Evolutionary conservation across 2,797 vertebrate genomes (phyloP).

Genomic region (Mycteria americana): DNA sequence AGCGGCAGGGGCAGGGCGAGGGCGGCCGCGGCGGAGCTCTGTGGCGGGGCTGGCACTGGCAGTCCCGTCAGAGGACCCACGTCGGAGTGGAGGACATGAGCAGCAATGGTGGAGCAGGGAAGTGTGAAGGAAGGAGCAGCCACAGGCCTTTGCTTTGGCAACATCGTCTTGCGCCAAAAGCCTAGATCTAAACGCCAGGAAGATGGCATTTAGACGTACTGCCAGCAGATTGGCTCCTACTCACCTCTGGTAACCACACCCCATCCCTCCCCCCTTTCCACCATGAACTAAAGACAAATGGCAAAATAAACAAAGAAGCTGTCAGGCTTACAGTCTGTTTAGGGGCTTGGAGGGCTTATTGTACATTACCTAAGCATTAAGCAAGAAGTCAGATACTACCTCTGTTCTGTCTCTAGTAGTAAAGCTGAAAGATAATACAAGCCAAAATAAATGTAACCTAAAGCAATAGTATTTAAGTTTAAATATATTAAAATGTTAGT

Average conservation of each 20-base stretch:
- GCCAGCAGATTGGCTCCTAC: background rate
- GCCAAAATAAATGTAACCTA: background rate
- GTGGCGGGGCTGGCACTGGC: background rate
- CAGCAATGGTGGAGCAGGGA: background rate
- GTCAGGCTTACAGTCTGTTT: background rate
- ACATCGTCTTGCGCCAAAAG: fast-evolving
- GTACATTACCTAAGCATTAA: background rate
- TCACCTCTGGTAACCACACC: background rate
- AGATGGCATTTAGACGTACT: background rate
- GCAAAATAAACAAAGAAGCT: background rate
- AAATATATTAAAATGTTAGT: background rate
- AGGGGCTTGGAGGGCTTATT: background rate
- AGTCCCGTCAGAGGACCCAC: fast-evolving
- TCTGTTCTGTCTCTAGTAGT: background rate
- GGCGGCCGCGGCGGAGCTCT: fast-evolving
- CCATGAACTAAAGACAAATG: background rate
- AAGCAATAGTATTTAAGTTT: background rate
- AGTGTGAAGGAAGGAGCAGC: background rate
- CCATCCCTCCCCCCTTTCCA: background rate
- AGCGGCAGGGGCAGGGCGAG: too few relatives aligned
- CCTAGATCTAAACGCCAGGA: background rate
- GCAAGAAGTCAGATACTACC: background rate
- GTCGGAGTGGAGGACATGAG: fast-evolving
- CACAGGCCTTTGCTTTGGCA: background rate
- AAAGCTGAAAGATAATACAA: background rate